Evolutionary conservation across 2,113 vertebrate genomes (phyloP).

Genomic region (Strix uralensis): DNA sequence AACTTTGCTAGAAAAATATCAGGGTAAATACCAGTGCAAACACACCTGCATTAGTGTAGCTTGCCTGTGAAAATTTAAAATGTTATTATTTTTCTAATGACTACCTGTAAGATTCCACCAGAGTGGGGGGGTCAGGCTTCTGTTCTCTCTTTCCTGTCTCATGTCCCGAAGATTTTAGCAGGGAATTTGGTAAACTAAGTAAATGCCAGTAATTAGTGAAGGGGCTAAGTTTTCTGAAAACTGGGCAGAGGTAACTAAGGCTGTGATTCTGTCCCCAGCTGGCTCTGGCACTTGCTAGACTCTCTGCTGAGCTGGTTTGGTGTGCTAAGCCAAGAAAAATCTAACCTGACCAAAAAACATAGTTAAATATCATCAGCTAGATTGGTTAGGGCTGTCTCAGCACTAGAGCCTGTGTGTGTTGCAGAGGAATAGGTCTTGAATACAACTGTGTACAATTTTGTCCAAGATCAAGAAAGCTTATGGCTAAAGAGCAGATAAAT

Average conservation of each 20-base stretch:
- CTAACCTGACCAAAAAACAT: neutral
- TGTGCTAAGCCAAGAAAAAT: neutral
- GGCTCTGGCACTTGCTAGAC: neutral
- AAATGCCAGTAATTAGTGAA: neutral
- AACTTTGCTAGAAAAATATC: neutral
- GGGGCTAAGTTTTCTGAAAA: neutral
- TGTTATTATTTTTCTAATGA: neutral
- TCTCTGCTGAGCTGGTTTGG: neutral
- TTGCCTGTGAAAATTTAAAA: neutral
- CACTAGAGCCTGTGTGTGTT: neutral
- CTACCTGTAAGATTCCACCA: neutral
- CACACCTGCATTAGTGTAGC: neutral
- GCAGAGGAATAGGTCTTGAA: neutral
- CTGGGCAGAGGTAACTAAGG: neutral
- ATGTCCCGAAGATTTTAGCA: neutral
- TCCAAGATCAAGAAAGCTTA: neutral
- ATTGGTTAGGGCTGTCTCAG: neutral
- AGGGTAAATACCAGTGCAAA: neutral
- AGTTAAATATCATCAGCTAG: neutral
- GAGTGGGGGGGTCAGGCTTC: neutral
- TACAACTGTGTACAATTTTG: neutral
- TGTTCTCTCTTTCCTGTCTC: neutral
- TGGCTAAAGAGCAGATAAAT: neutral
- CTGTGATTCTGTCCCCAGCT: neutral
- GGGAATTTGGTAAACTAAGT: neutral